phyloP scores from a whole-genome alignment of 2,113 vertebrate genomes.

The Cnemophilus loriae region DNA sequence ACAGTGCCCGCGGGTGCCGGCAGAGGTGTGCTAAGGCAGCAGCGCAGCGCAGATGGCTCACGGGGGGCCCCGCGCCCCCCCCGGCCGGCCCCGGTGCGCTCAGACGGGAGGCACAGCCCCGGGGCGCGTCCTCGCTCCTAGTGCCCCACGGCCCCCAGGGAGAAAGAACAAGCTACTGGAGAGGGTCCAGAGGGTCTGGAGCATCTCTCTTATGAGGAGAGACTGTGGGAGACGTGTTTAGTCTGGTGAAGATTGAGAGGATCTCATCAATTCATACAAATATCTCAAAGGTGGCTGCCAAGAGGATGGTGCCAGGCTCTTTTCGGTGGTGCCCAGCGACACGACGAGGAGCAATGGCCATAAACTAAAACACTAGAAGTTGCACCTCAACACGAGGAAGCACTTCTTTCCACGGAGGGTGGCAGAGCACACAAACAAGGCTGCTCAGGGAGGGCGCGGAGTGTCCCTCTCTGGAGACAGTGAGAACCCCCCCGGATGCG shows the following conservation, averaged over 20 bases:
- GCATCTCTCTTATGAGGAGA: background rate
- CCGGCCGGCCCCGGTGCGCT: background rate
- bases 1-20: fast-evolving
- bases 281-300: no score
- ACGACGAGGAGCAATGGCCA: background rate
- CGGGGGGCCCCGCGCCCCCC: no score
- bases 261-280: no score
- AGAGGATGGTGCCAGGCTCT: background rate
- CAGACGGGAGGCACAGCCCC: background rate
- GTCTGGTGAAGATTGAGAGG: no score
- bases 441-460: fast-evolving
- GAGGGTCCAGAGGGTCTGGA: background rate
- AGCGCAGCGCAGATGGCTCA: fast-evolving
- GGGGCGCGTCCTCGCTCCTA: background rate
- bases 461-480: background rate
- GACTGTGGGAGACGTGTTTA: background rate
- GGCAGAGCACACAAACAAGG: background rate
- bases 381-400: background rate
- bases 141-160: fast-evolving
- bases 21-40: fast-evolving
- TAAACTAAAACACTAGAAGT: background rate
- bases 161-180: no score
- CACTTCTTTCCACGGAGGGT: fast-evolving
- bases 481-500: no score
- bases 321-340: no score